These are phyloP conservation scores for Anoura caudifer DNA, from an alignment of 2,113 vertebrate genomes.

Conservation along the genomic window DNA sequence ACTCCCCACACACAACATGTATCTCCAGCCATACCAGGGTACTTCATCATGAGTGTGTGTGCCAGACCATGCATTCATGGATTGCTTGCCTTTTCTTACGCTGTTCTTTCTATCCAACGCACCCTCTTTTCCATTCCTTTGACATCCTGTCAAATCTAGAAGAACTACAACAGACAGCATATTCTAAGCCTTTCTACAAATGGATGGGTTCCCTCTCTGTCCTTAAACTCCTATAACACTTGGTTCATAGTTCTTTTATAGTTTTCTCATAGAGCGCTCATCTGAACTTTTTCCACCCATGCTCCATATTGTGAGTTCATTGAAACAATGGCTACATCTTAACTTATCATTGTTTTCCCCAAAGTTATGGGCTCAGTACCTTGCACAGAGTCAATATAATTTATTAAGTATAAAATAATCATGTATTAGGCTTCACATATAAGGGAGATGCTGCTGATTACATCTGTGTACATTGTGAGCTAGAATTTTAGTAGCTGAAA, in stretches of 20 bases:
- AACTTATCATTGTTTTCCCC: not conserved
- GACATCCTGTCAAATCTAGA: not conserved
- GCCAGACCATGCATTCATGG: not conserved
- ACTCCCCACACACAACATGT: rapidly evolving
- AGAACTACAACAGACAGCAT: not conserved
- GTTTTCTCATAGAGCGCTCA: not conserved
- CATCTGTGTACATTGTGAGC: not conserved
- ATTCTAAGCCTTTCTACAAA: not conserved
- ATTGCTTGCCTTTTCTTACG: not conserved
- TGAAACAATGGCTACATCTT: not conserved
- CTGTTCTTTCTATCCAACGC: not conserved
- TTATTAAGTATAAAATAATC: not conserved
- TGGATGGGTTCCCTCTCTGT: not conserved
- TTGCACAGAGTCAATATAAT: not conserved
- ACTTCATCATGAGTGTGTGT: not conserved
- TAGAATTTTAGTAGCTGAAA: not conserved
- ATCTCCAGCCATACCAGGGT: not conserved
- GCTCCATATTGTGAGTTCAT: not conserved
- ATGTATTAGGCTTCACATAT: not conserved
- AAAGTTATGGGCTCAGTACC: not conserved
- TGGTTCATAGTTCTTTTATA: not conserved
- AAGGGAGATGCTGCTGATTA: not conserved
- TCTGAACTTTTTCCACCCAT: not conserved
- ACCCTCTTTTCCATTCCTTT: not conserved
- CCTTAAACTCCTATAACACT: not conserved